Percentiles rank a stretch among this genome's conserved stretches.
These are phyloP conservation scores for Periphyllus acericola DNA, from an alignment of 2,888 invertebrate genomes.

Conservation along the genomic window DNA sequence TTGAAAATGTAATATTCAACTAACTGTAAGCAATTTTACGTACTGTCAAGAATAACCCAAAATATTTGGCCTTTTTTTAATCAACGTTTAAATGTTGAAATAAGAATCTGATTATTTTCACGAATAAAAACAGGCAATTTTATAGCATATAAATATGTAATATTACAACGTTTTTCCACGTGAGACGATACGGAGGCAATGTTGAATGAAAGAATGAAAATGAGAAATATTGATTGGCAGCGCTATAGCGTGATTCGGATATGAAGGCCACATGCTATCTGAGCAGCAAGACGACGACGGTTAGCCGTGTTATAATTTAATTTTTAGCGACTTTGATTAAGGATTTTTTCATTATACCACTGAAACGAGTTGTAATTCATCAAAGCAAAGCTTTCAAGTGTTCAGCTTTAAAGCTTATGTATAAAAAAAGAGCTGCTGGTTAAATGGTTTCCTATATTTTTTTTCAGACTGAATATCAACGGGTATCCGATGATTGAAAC, in stretches of 20 bases:
- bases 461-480: not conserved
- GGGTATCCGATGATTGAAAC: not conserved
- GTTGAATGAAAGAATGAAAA: not conserved
- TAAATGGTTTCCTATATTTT: not conserved
- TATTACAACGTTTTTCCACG: too few relatives aligned
- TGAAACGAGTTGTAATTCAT: not conserved
- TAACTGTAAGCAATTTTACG: too few relatives aligned
- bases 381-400: not conserved
- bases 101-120: too few relatives aligned
- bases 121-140: too few relatives aligned
- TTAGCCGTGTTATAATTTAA: not conserved
- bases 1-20: too few relatives aligned
- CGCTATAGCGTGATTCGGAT: not conserved
- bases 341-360: not conserved
- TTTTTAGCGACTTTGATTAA: not conserved
- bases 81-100: too few relatives aligned
- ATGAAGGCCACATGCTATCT: not conserved
- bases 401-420: not conserved
- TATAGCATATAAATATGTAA: too few relatives aligned
- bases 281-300: not conserved
- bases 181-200: not conserved
- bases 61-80: too few relatives aligned
- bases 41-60: too few relatives aligned
- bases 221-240: not conserved
- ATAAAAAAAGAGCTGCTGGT: not conserved